Evolutionary conservation across 2,888 invertebrate genomes (phyloP).

Genomic region (Colletes collaris): DNA sequence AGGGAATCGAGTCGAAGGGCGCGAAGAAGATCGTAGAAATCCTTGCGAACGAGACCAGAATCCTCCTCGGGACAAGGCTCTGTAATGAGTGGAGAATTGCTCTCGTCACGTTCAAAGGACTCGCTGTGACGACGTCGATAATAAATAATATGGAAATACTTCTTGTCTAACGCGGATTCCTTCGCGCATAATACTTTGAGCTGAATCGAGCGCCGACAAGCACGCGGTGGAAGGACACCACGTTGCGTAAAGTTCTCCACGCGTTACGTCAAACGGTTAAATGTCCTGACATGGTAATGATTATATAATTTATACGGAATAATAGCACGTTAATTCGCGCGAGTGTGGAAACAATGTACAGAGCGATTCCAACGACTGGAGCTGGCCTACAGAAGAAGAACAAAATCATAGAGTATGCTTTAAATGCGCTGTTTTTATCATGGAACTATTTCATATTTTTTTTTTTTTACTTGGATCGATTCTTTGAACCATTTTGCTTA

Average conservation of each 20-base stretch:
- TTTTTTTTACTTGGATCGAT: too few relatives aligned
- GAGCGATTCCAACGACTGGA: too few relatives aligned
- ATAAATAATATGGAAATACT: constrained; percentile 34
- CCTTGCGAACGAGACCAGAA: constrained; percentile 46
- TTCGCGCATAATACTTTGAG: neutral
- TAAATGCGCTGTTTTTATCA: too few relatives aligned
- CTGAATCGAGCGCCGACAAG: neutral
- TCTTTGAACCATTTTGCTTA: too few relatives aligned
- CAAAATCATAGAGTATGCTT: too few relatives aligned
- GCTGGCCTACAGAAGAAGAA: too few relatives aligned
- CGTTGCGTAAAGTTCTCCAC: constrained; percentile 20
- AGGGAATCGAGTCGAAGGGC: constrained; percentile 60
- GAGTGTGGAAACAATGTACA: neutral
- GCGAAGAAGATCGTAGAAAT: constrained; percentile 41
- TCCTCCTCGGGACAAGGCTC: constrained; percentile 77
- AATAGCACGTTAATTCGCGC: constrained; percentile 7
- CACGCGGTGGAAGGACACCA: neutral
- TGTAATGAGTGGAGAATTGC: constrained; percentile 78
- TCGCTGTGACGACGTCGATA: constrained; percentile 37
- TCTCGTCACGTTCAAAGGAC: constrained; percentile 76
- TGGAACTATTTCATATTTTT: too few relatives aligned
- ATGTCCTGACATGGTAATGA: constrained; percentile 4
- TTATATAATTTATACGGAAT: constrained; percentile 8
- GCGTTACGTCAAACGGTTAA: neutral
- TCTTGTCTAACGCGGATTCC: constrained; percentile 1